Base-by-base conservation (phyloP, 1,140 invertebrate genomes). In the Drosophila lacertosa region DNA sequence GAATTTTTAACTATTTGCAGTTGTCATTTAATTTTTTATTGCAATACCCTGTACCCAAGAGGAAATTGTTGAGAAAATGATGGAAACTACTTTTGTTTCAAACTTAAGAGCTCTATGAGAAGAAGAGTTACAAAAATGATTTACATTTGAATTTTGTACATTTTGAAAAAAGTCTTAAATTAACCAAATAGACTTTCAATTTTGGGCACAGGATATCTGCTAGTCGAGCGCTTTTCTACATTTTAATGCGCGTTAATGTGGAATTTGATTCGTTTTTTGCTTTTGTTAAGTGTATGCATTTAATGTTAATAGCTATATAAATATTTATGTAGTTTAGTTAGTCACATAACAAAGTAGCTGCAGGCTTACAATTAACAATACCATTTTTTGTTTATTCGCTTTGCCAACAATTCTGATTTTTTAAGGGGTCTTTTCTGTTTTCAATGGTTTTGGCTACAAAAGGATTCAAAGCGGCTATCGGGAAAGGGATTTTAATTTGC, bases 261-360 rank as follows among this genome's bases (percentile, higher is more conserved):
- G 42, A 57, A 64, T 24, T 67, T 24, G 35, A 22, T 37, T 50
- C 62, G 4, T 33, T 64, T 33, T 45, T 37, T 3, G 57, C 4
- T 51, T 57, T 16, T 51, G 44, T 74, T 40, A 47, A 70, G 37
- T 45, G 24, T 71, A 59, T 65, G 45, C 60, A 66, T 74, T 74
- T 74, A 58, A 62, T 64, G 29, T 86, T 86, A 80, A 80, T 84
- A 57, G 65, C 67, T 80, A 80, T 73, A 64, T 80, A 77, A 84
- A 80, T 84, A 80, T 84, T 86, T 81, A 79, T 79, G 22, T 16
- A 50, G 42, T 64, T 67, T 42, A 70, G 47, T 76, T 84, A 80
- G 67, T 77, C 67, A 77, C 81, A 88, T 81, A 86, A 88, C 81
- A 88, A 81, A 88, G 77, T 84, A 76, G 72, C 63, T 86, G 68